These are phyloP conservation scores for Hirtodrosophila duncani DNA, from an alignment of 2,888 invertebrate species.

Conservation along the genomic window DNA sequence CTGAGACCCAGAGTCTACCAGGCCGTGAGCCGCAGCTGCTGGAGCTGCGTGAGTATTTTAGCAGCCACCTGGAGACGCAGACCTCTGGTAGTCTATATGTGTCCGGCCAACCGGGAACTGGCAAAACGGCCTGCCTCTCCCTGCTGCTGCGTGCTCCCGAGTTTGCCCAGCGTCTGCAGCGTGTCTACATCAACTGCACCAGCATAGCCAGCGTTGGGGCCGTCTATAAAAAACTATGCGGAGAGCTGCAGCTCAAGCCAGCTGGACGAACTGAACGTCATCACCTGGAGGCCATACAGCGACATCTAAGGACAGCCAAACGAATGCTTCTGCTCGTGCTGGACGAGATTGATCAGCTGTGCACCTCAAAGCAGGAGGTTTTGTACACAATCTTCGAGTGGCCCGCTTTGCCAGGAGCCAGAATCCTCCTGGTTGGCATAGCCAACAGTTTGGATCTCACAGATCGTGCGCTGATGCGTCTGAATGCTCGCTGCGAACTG, in stretches of 20 bases:
- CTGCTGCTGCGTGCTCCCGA: conserved; percentile 84
- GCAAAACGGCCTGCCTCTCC: conserved; percentile 92
- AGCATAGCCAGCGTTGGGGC: conserved; percentile 89
- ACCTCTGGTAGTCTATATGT: conserved; percentile 92
- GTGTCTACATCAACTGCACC: conserved; percentile 90
- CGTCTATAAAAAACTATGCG: conserved; percentile 88
- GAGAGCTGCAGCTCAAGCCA: conserved; percentile 83
- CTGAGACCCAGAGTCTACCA: conserved; percentile 80
- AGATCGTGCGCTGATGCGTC: conserved; percentile 90
- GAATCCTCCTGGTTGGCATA: conserved; percentile 91
- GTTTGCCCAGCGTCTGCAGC: conserved; percentile 79
- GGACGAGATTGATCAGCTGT: conserved; percentile 97
- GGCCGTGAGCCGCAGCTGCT: conserved; percentile 89
- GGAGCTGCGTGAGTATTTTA: conserved; percentile 84
- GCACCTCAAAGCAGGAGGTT: conserved; percentile 88
- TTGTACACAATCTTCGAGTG: conserved; percentile 96
- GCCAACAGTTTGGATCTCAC: conserved; percentile 98
- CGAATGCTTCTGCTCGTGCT: conserved; percentile 88
- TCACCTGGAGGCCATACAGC: conserved; percentile 83
- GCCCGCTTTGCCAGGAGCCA: conserved; percentile 85
- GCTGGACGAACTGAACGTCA: conserved; percentile 83
- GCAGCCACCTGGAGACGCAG: conserved; percentile 82
- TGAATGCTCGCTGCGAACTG: conserved; percentile 87
- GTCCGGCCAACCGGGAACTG: conserved; percentile 98
- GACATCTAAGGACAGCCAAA: conserved; percentile 83